Evolutionary conservation across 2,888 invertebrate species (phyloP).

Genomic region (Aelia acuminata): DNA sequence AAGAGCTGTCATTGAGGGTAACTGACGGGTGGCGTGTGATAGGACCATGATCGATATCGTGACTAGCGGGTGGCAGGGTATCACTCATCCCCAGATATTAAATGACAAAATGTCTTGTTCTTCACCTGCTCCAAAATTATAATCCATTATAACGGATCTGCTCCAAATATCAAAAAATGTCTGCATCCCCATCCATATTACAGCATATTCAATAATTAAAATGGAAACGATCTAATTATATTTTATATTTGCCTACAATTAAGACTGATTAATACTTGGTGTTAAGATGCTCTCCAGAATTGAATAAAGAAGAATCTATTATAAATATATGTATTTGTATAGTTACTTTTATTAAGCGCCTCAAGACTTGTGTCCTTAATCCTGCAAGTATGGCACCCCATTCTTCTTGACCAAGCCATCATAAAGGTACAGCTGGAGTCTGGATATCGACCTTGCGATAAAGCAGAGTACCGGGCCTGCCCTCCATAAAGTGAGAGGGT

Average conservation of each 20-base stretch:
- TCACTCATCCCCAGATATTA: slow-evolving; percentile 18
- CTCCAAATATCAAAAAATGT: neutral
- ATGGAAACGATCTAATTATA: no score
- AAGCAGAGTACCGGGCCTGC: neutral
- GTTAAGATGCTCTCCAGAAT: no score
- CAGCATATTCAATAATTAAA: neutral
- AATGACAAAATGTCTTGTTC: slow-evolving; percentile 35
- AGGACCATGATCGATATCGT: neutral
- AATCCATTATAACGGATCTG: neutral
- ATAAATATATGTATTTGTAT: no score
- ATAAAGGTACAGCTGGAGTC: neutral
- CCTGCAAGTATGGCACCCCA: neutral
- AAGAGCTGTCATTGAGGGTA: neutral
- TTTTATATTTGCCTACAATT: no score
- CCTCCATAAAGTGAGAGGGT: slow-evolving; percentile 36
- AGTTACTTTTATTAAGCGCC: no score
- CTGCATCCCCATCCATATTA: no score
- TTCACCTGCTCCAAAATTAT: slow-evolving; percentile 2
- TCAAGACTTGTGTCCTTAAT: no score
- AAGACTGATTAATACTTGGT: no score
- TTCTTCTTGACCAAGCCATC: neutral
- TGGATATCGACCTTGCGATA: slow-evolving; percentile 10
- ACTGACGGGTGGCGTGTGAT: slow-evolving; percentile 32
- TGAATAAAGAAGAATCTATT: no score
- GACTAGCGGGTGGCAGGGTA: neutral